Evolutionary conservation across 1,140 invertebrate genomes (phyloP).

Genomic region (Cryptotermes secundus): DNA sequence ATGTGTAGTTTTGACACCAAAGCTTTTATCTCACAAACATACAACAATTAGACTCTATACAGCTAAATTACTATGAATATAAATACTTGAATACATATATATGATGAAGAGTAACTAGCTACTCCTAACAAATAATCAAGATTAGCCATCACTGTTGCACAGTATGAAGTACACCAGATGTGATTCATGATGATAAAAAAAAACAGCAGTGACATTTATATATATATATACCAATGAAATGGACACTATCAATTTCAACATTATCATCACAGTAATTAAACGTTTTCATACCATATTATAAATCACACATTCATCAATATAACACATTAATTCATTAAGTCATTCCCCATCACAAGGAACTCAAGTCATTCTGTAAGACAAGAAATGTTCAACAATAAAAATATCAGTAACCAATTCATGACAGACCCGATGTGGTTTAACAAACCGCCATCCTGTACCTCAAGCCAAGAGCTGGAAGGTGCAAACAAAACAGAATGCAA

Average conservation of each 20-base stretch:
- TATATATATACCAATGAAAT: not conserved
- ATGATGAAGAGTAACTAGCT: not conserved
- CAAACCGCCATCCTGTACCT: not conserved
- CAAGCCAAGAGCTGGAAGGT: not conserved
- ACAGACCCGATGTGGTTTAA: not conserved
- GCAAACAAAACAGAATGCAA: no score
- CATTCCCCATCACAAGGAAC: not conserved
- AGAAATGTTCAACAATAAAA: not conserved
- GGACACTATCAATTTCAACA: not conserved
- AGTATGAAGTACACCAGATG: not conserved
- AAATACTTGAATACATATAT: not conserved
- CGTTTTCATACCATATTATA: conserved; percentile 1
- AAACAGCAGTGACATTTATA: not conserved
- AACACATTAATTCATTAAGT: not conserved
- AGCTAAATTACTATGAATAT: not conserved
- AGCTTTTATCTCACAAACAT: not conserved
- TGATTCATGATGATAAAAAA: not conserved
- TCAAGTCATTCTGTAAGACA: not conserved
- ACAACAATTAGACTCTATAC: not conserved
- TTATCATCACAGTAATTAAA: conserved; percentile 7
- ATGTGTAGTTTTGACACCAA: not conserved
- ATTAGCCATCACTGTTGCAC: not conserved
- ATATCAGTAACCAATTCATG: not conserved
- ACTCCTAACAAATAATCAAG: not conserved
- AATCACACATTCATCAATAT: conserved; percentile 11